phyloP scores from a whole-genome alignment of 2,113 vertebrate species.

The Mus pahari region DNA sequence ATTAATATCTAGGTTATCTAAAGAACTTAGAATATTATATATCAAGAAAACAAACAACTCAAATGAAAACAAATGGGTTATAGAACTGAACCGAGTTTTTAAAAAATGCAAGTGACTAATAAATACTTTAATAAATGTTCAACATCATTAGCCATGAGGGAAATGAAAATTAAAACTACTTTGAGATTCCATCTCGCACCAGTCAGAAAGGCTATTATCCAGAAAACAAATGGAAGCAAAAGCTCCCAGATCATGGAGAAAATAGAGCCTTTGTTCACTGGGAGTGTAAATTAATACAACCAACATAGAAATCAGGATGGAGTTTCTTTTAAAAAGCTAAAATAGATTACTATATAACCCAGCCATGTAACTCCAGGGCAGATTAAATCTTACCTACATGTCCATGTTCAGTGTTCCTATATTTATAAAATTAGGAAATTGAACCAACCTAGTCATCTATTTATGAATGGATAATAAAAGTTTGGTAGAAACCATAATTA shows the following conservation, averaged over 20 bases:
- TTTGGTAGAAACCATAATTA: not conserved
- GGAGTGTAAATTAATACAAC: too few species aligned
- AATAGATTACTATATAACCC: not conserved
- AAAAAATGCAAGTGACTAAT: not conserved
- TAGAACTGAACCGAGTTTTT: not conserved
- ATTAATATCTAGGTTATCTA: not conserved
- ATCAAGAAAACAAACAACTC: not conserved
- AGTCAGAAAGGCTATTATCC: constrained; percentile 2
- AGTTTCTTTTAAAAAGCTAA: not conserved
- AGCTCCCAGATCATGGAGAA: not conserved
- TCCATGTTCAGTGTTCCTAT: too few species aligned
- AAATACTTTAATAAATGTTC: constrained; percentile 29
- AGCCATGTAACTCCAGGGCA: not conserved
- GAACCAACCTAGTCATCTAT: not conserved
- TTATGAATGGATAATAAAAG: not conserved
- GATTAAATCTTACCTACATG: not conserved
- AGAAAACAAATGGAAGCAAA: not conserved
- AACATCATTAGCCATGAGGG: constrained; percentile 14
- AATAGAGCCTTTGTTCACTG: not conserved
- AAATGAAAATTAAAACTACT: not conserved
- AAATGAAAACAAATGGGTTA: not conserved
- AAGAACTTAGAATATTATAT: not conserved
- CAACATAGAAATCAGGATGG: not conserved
- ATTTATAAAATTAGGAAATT: not conserved
- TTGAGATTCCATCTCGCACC: not conserved